Base-by-base conservation (phyloP, 2,888 invertebrate species). In the Suillia variegata region DNA sequence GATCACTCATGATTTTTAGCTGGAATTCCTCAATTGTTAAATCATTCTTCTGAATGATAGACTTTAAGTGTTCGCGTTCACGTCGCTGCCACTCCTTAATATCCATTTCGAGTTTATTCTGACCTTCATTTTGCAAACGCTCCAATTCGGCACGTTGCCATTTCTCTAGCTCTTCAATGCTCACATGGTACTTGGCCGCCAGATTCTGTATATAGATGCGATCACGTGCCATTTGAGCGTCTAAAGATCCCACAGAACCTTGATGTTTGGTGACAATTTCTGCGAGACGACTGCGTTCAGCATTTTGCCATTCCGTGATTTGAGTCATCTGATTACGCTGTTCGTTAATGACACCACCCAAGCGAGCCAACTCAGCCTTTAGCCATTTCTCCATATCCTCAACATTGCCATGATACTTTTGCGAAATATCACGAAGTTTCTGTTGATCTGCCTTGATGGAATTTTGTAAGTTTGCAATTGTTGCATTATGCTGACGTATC, bases 1-100 rank as follows among this genome's bases (percentile, higher is more conserved):
- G 80, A 67, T 80, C 80, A 24, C 71, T 77, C 3, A 77, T 68
- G 2, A 80, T 69, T 18, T 74, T 74, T 26, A 63, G 68, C 66
- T 80, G 76, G 65, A 81, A 78, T 59, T 80, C 77, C 22, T 79
- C 79, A 13, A 80, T 73, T n/a, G 79, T 80, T 15, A 79, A 56
- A 55, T 81, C 76, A 33, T 81, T 81, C 47, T 76, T 70, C 2
- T 69, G 67, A 13, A 78, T 69, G 4, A 80, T 72, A 2, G 69
- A 66, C 52, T 74, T 71, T 50, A 81, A 65, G 48, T 73, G 74
- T 6, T 70, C 68, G 5, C 75, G 76, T 8, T 79, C 79, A 5
- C 71, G 67, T 45, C 63, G 47, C 54, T 80, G 80, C 80, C 81
- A 80, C 33, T 76, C 77, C 61, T 80, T 74, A 20, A 80, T 69